These are phyloP conservation scores for Procavia capensis DNA, from an alignment of 2,113 vertebrate genomes.

Conservation along the genomic window DNA sequence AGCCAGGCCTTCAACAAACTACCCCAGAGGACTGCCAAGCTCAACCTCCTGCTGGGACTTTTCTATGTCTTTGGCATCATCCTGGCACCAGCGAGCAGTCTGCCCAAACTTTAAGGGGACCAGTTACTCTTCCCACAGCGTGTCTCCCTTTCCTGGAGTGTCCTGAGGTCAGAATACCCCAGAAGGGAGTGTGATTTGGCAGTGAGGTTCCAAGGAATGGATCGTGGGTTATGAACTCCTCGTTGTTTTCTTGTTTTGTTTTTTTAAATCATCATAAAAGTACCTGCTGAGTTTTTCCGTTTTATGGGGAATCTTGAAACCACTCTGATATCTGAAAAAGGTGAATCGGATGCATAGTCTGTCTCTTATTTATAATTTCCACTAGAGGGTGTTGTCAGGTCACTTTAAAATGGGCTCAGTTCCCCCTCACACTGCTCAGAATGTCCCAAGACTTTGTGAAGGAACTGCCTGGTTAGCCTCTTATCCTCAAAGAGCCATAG, in stretches of 20 bases:
- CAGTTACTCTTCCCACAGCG: accelerated
- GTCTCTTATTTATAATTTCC: conserved; percentile 65
- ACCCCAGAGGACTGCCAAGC: conserved; percentile 97
- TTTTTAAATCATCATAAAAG: background rate
- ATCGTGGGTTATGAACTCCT: background rate
- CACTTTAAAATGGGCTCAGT: background rate
- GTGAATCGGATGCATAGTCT: background rate
- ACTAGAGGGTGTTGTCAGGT: conserved; percentile 74
- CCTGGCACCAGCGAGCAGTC: conserved; percentile 91
- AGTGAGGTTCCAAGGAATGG: background rate
- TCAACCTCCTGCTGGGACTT: conserved; percentile 96
- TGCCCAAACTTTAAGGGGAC: conserved; percentile 90
- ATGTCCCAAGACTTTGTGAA: background rate
- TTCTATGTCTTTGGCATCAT: conserved; percentile 97
- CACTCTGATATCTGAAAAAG: background rate
- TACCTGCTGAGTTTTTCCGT: background rate
- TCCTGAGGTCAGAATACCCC: background rate
- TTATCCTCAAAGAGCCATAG: background rate
- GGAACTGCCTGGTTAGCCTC: background rate
- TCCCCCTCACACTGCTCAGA: background rate
- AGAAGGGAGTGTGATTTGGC: background rate
- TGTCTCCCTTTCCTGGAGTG: background rate
- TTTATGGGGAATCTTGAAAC: background rate
- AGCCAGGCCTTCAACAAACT: conserved; percentile 94
- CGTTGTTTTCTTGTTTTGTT: too few species aligned